phyloP scores from a whole-genome alignment of 2,888 invertebrate species.

The Antheraea yamamai region DNA sequence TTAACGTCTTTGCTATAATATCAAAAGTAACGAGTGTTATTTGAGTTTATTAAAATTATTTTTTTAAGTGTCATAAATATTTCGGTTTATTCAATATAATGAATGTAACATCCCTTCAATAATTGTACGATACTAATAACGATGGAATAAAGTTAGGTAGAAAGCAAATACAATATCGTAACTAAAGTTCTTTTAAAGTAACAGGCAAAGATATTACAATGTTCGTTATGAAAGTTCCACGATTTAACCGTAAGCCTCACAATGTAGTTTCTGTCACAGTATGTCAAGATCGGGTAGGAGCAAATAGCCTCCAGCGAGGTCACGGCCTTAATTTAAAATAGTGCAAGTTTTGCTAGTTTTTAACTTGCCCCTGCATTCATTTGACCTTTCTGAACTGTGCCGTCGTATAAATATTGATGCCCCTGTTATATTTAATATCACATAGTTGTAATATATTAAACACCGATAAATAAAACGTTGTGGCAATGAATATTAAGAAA shows the following conservation, averaged over 20 bases:
- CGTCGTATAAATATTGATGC: not conserved
- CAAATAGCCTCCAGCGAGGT: conserved; percentile 73
- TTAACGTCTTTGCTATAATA: not conserved
- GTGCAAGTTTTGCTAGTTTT: conserved; percentile 48
- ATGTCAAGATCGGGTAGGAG: conserved; percentile 65
- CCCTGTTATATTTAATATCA: not conserved
- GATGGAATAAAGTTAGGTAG: not conserved
- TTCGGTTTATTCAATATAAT: not conserved
- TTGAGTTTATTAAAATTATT: not conserved
- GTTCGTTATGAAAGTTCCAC: conserved; percentile 56
- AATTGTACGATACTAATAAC: not conserved
- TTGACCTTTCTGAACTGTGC: conserved; percentile 1
- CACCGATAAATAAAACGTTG: not conserved
- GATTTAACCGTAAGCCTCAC: conserved; percentile 69
- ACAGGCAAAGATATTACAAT: conserved; percentile 23
- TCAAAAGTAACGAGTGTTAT: not conserved
- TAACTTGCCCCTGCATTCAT: conserved; percentile 40
- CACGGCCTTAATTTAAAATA: conserved; percentile 69
- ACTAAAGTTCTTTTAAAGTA: not conserved
- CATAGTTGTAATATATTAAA: not conserved
- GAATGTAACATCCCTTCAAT: not conserved
- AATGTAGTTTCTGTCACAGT: conserved; percentile 73
- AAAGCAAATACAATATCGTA: not conserved
- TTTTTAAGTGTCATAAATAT: not conserved
- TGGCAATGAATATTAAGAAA: not conserved